Evolutionary conservation across 1,140 invertebrate genomes (phyloP), one percentile per base, ranked within the genome.

Genomic region (Conopomorpha cramerella): DNA sequence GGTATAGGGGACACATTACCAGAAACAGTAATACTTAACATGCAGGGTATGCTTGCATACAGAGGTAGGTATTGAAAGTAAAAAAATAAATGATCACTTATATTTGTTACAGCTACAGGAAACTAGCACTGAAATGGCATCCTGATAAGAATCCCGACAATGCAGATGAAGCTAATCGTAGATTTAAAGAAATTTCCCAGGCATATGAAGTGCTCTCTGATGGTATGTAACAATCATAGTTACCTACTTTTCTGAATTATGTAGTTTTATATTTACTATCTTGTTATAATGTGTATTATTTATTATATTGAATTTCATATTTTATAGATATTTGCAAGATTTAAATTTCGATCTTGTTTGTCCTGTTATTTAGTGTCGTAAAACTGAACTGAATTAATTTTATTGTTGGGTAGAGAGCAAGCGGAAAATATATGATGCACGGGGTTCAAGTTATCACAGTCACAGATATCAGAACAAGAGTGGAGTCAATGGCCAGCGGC

Each of bases 111-210:
- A 96, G 94, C 46, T 99, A 99, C 78, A 87, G 96, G 77, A 95
- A 94, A 83, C 80, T 99, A 57, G 97, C 97, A 17, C 77, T 99
- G 27, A 96, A 94, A 88, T 99, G 96, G 96, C 97, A 99, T 81
- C 97, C 97, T n/a, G 97, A 99, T 81, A 99, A 99, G 81, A 99
- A 99, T 80, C 95, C 94, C 33, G 90, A 98, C 45, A 94, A 93
- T 68, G 85, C 93, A 60, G 95, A 98, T 30, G 94, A 98, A 77
- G 93, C 97, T 3, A 98, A 96, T 51, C 90, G 84, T 70, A 91
- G 86, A 66, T 99, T 99, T 78, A 98, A 98, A 79, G 93, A 98
- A 81, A 96, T 99, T 42, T 97, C 96, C 28, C 95, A 99, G 71
- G 96, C 97, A 4, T 99, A 99, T 77, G 96, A 99, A 90, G 94